A percentile compares a stretch with the other conserved stretches of the same genome.
Evolutionary conservation across 1,140 invertebrate genomes (phyloP).

Genomic region (Drosophila punjabiensis): DNA sequence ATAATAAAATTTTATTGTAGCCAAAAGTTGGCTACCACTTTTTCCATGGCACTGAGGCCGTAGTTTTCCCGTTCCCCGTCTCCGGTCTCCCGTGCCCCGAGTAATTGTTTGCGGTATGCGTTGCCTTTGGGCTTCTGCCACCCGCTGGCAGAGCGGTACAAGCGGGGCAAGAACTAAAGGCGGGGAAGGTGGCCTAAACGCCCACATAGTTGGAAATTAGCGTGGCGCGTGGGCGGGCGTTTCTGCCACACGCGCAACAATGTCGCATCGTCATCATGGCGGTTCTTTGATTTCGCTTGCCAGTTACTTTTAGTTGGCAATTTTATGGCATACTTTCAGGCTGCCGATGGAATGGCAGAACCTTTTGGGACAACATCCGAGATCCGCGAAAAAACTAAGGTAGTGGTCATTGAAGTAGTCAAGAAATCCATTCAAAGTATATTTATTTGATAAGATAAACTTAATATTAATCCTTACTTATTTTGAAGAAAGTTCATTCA

Average conservation of each 20-base stretch:
- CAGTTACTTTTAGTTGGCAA: slow-evolving; percentile 47
- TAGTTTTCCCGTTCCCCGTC: slow-evolving; percentile 41
- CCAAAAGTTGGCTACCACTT: slow-evolving; percentile 82
- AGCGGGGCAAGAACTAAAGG: background rate
- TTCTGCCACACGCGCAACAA: slow-evolving; percentile 63
- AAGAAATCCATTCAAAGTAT: background rate
- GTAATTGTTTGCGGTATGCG: slow-evolving; percentile 71
- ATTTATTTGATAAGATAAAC: background rate
- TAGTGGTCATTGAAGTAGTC: background rate
- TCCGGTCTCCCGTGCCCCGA: slow-evolving; percentile 4
- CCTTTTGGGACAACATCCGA: slow-evolving; percentile 2
- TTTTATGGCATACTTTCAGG: slow-evolving; percentile 68
- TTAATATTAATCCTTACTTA: background rate
- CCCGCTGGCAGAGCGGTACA: background rate
- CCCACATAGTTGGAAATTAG: slow-evolving; percentile 78
- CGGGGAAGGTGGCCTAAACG: slow-evolving; percentile 50
- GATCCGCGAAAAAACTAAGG: background rate
- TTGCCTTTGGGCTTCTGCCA: slow-evolving; percentile 13
- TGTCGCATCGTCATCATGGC: slow-evolving; percentile 62
- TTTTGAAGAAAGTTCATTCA: background rate
- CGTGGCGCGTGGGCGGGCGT: slow-evolving; percentile 36
- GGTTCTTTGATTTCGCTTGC: slow-evolving; percentile 66
- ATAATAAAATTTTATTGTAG: slow-evolving; percentile 84
- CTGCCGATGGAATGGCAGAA: slow-evolving; percentile 16
- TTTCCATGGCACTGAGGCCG: slow-evolving; percentile 48